Evolutionary conservation across 2,888 invertebrate species (phyloP), one percentile per base, ranked within the genome.

Genomic region (Rhynchonema sp.): DNA sequence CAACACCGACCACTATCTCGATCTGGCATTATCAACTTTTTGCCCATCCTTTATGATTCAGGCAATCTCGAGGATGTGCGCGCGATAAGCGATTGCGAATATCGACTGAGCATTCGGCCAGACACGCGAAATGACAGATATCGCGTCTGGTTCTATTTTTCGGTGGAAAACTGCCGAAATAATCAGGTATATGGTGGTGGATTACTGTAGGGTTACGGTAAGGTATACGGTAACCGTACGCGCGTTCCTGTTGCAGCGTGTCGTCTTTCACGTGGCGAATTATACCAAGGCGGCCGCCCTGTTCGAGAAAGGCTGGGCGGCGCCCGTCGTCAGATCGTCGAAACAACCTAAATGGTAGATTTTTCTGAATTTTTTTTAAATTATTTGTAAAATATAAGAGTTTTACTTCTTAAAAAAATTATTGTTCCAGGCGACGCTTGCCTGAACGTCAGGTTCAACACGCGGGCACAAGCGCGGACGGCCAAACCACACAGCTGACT

Each of bases 71-170:
- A 92, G n/a, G 80, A 89, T 64, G 91, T 92, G 1, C 91, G 92
- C 72, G 82, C 90, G 66, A 81, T 94, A 67, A 86, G 86, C 49
- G 49, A 49, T n/a, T 49, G 84, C 72, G 96, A 96, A 74, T 96
- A 94, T 75, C 96, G 98, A 77, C 79, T 98, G 58, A 94, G 85
- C 76, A 83, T 98, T 60, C 80, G 96, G 54, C 94, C 96, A 0
- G 96, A 98, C 74, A 94, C 92, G 0, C 91, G 92, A 74, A 86
- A 89, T 73, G 91, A 92, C 0, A 80, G 89, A 55, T 82, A 85
- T 64, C 79, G 96, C 57, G 84, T 94, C 67, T 96, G 94, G 96
- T 96, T 92, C 76, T 91, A 96, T 77, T 98, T 96, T 72, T 89
- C 91, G 1, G 92, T 96, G 46, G 92, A 92, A 74, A 96, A 96